A percentile compares a stretch with the other conserved stretches of the same genome.
Evolutionary conservation across 2,797 vertebrate species (phyloP).

Genomic region (Rhinichthys osculus): DNA sequence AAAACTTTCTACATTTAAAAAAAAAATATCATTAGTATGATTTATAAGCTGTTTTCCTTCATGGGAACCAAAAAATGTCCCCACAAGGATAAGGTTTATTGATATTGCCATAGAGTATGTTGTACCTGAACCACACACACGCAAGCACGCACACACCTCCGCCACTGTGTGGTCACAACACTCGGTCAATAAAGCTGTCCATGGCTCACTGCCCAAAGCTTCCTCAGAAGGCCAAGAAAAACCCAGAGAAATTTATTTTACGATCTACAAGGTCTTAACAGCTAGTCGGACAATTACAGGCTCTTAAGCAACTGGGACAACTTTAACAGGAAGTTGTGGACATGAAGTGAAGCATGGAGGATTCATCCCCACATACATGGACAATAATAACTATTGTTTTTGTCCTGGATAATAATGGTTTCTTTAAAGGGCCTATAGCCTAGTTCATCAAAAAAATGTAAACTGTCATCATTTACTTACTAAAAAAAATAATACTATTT

Average conservation of each 20-base stretch:
- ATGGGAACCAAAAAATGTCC: too few species aligned
- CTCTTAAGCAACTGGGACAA: slow-evolving; percentile 24
- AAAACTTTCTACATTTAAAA: too few species aligned
- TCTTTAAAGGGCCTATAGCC: neutral
- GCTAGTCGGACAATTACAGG: slow-evolving; percentile 45
- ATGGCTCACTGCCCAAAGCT: slow-evolving; percentile 71
- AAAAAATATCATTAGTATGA: too few species aligned
- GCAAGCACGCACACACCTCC: neutral
- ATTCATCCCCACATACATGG: neutral
- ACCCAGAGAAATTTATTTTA: slow-evolving; percentile 71
- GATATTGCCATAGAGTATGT: too few species aligned
- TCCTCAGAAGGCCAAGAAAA: slow-evolving; percentile 66
- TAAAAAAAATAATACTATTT: too few species aligned
- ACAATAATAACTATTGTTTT: neutral
- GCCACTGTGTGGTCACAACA: slow-evolving; percentile 16
- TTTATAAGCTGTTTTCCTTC: too few species aligned
- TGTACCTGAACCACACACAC: neutral
- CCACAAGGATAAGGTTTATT: too few species aligned
- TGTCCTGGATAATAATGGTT: neutral
- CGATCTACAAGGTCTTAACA: slow-evolving; percentile 72
- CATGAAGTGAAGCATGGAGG: neutral
- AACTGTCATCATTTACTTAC: neutral
- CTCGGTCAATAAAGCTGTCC: slow-evolving; percentile 53
- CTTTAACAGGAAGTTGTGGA: slow-evolving; percentile 1
- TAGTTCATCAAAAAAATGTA: slow-evolving; percentile 6